Conservation (phyloP, 2,113 vertebrate genomes). For the Paraplagusia blochii region DNA sequence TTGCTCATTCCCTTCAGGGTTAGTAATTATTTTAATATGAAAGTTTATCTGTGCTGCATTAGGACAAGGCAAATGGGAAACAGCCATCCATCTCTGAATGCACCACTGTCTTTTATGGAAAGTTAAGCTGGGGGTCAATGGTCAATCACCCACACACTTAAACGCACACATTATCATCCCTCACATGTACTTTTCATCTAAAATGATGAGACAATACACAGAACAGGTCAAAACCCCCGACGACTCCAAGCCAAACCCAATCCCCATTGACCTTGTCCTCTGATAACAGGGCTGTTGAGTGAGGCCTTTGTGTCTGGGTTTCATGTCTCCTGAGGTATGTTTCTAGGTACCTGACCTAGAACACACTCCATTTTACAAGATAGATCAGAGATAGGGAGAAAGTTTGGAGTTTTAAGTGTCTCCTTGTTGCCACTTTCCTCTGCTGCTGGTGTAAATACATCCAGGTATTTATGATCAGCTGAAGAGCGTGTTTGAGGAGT, state of each 20-base stretch:
- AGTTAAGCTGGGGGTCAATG: conserved; percentile 27
- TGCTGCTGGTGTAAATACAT: neutral
- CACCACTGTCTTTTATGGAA: conserved; percentile 10
- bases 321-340: conserved; percentile 8
- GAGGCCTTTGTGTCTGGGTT: conserved; percentile 13
- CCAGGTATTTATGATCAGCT: conserved; percentile 3
- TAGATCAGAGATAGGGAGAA: neutral
- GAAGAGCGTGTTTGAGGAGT: neutral
- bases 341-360: neutral
- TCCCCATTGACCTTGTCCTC: conserved; percentile 9
- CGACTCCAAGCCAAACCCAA: conserved; percentile 13
- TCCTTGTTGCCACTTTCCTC: neutral
- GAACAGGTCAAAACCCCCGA: conserved; percentile 13
- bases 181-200: conserved; percentile 16
- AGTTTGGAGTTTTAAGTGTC: neutral
- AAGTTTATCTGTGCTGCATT: conserved; percentile 25
- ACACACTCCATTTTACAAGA: neutral
- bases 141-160: conserved; percentile 16
- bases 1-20: neutral
- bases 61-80: conserved; percentile 10
- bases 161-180: neutral
- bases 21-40: conserved; percentile 4
- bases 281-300: conserved; percentile 30
- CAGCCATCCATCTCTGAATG: conserved; percentile 11
- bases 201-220: conserved; percentile 6